Conservation (phyloP, 2,113 vertebrate species). For the Thoracochromis brauschi region DNA sequence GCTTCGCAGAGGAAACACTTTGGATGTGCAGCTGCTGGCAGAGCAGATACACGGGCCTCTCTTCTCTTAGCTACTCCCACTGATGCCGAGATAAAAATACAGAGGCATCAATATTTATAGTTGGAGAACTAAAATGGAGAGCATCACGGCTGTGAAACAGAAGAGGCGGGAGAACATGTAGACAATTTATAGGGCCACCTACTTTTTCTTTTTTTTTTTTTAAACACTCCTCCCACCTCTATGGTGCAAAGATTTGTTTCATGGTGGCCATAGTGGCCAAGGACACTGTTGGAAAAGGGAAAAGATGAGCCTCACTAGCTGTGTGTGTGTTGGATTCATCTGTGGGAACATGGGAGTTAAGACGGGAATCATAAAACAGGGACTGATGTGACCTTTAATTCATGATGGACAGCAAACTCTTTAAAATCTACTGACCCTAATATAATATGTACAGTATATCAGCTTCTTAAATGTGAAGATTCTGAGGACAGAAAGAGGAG, state of each 20-base stretch:
- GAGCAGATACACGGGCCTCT: not conserved
- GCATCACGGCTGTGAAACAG: not conserved
- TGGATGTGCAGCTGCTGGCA: not conserved
- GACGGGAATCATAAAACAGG: not conserved
- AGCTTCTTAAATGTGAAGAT: not conserved
- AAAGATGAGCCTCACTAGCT: not conserved
- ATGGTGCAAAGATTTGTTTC: not conserved
- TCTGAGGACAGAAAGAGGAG: not conserved
- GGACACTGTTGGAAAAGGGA: not conserved
- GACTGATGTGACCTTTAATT: not conserved
- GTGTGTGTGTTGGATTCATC: not conserved
- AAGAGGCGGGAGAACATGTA: not conserved
- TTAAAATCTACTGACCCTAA: not conserved
- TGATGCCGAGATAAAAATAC: not conserved
- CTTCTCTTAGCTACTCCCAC: not conserved
- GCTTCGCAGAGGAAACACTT: not conserved
- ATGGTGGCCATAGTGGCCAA: not conserved
- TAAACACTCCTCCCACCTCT: not conserved
- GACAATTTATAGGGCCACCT: not conserved
- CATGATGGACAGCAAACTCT: not conserved
- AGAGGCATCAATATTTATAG: slow-evolving; percentile 35
- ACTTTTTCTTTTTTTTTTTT: not conserved
- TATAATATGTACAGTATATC: not conserved
- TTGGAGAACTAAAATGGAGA: not conserved
- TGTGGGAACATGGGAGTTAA: not conserved